Evolutionary conservation across 2,797 vertebrate genomes (phyloP), one percentile per base, ranked within the genome.

Genomic region (Sebastes taczanowskii): DNA sequence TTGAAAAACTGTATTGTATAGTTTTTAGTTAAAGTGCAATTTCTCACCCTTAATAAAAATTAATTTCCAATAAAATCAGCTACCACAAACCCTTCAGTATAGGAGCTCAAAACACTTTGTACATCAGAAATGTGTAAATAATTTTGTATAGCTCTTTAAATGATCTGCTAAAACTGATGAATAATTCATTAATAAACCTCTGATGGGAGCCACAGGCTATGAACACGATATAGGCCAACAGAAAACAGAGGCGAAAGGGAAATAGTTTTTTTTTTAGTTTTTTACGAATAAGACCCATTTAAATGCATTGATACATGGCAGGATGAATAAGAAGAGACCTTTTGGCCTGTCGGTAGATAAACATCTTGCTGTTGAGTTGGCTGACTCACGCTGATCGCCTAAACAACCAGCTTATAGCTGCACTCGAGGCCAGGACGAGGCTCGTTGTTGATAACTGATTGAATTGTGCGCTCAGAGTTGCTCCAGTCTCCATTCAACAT

Each of bases 391-490:
- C 59, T 10, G 23, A 27, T 53, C 35, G 16, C 18, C 66, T 35
- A 2, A 56, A 49, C 49, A 30, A 25, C 6, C n/a, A 1, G 16
- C 38, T 63, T 2, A 22, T 2, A 38, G 63, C 22, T 32, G 11
- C 42, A 7, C 23, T 49, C 23, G 7, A 25, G 42, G 22, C 42
- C 52, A 8, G 0, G 8, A 7, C 53, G 11, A 69, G 34, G 13
- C 62, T 74, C 42, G 6, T 46, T 7, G 71, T 66, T 78, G 83
- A 75, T 80, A 62, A 77, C 56, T 83, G 80, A 89, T 84, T 88
- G 85, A 89, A 86, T 76, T 77, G 88, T 80, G 53, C n/a, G 52
- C 65, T 74, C 27, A 68, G 88, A 74, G 74, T 75, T 67, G 71
- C 80, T 53, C 55, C n/a, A 49, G 60, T 38, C 67, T 55, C 70